Base-by-base conservation (phyloP, 2,113 vertebrate genomes). In the Protomyctophum bolini region DNA sequence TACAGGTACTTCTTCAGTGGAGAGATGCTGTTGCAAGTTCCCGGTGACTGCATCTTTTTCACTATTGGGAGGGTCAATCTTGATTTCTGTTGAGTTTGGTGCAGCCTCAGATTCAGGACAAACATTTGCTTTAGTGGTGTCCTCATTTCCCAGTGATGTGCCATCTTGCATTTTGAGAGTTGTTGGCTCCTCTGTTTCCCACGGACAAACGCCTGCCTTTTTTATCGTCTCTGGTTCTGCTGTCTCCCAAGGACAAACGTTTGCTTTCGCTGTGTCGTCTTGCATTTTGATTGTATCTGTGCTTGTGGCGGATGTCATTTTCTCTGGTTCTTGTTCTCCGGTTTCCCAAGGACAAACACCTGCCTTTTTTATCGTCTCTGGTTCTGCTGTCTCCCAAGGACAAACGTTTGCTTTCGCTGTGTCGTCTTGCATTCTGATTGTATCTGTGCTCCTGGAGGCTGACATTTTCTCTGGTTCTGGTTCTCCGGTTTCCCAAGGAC, bases 231-330 rank as follows among this genome's bases (percentile, higher is more conserved):
- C 9, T 46, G 6, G 62, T 0, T 51, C 69, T 10, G 63, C 76
- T 14, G 62, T 66, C 1, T 88, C 83, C 80, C 82, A 82, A 1
- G 86, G 88, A 75, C 88, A 91, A 12, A 91, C 66, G 56, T 77
- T 15, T 0, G 47, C 72, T 10, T 6, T 0, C 1, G 0, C 14
- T 1, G 55, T 75, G 48, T 82, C 67, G 48, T 82, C 67, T 52
- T 79, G 65, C 29, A 73, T 75, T 68, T 59, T 12, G 0, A 8
- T 52, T 41, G n/a, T 52, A 55, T 61, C 29, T 21, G 48, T 65
- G 41, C 33, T 46, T 55, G 60, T 48, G 50, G 58, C 33, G 55
- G 21, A 0, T 41, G 41, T 58, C 12, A 4, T 58, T 21, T 51
- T 52, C 4, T 4, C 52, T 10, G 7, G 12, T 11, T 67, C 52